These are phyloP conservation scores for Vanessa atalanta DNA, from an alignment of 1,140 invertebrate genomes.

Conservation along the genomic window DNA sequence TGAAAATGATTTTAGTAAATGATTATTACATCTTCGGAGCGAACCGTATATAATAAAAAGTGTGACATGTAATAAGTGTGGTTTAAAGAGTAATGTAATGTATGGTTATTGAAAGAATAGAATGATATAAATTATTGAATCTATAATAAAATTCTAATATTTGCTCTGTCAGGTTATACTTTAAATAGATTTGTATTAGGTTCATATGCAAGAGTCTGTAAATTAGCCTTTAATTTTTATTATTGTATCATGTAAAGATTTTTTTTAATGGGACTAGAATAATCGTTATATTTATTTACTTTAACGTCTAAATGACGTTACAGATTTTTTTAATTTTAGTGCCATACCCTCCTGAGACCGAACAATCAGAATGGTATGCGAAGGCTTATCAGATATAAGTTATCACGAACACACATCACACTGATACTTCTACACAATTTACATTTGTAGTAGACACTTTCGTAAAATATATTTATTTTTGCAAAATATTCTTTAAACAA, in stretches of 20 bases:
- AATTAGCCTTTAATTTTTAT: neutral
- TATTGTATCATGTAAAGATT: neutral
- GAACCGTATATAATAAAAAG: no score
- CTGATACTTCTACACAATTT: neutral
- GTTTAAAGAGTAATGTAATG: no score
- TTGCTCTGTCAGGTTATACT: neutral
- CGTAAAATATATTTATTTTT: neutral
- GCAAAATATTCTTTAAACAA: neutral
- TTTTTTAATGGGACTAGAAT: slow-evolving; percentile 1
- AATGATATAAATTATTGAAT: neutral
- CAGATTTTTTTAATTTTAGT: slow-evolving; percentile 27
- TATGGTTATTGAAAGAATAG: neutral
- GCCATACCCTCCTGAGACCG: slow-evolving; percentile 39
- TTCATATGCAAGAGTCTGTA: neutral
- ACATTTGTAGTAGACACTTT: neutral
- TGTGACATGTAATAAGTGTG: no score
- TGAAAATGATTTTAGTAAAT: no score
- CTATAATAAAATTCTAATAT: neutral
- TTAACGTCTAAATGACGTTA: slow-evolving; percentile 16
- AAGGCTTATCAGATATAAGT: neutral
- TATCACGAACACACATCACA: neutral
- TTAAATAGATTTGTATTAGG: neutral
- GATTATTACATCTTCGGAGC: no score
- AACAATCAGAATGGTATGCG: slow-evolving; percentile 24
- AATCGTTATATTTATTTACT: slow-evolving; percentile 22